Evolutionary conservation across 1,140 invertebrate genomes (phyloP).

Genomic region (Danaus plexippus): DNA sequence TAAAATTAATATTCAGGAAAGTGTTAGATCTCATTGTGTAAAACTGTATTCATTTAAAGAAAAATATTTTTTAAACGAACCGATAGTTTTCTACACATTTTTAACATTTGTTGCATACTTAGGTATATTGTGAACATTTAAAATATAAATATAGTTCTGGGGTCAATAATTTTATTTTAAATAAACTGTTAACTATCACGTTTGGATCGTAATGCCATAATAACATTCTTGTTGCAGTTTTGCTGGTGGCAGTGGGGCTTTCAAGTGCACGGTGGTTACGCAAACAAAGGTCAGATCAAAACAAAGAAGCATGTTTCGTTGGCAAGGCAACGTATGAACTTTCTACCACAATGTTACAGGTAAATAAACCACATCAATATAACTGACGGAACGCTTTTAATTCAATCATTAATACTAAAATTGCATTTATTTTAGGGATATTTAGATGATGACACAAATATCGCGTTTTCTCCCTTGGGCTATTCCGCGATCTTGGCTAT

Average conservation of each 20-base stretch:
- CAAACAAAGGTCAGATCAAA: conserved; percentile 41
- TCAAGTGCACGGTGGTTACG: conserved; percentile 50
- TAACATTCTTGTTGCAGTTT: conserved; percentile 32
- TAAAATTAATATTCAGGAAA: too few species aligned
- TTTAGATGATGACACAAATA: conserved; percentile 73
- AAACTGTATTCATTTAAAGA: too few species aligned
- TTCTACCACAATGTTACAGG: conserved; percentile 65
- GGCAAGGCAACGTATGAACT: conserved; percentile 65
- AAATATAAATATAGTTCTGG: too few species aligned
- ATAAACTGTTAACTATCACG: too few species aligned
- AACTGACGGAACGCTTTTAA: background rate
- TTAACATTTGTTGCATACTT: too few species aligned
- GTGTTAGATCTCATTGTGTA: too few species aligned
- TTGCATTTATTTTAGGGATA: conserved; percentile 58
- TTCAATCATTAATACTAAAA: conserved; percentile 5
- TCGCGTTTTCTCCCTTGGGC: conserved; percentile 76
- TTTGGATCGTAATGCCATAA: too few species aligned
- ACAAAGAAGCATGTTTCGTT: conserved; percentile 53
- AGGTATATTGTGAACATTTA: too few species aligned
- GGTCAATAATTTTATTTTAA: too few species aligned
- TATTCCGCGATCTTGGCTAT: conserved; percentile 75
- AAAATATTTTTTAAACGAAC: too few species aligned
- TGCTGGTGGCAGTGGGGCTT: conserved; percentile 34
- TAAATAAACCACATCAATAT: conserved; percentile 21
- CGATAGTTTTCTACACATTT: too few species aligned